phyloP scores from a whole-genome alignment of 1,140 invertebrate species.

The Drosophila kohkoa region DNA sequence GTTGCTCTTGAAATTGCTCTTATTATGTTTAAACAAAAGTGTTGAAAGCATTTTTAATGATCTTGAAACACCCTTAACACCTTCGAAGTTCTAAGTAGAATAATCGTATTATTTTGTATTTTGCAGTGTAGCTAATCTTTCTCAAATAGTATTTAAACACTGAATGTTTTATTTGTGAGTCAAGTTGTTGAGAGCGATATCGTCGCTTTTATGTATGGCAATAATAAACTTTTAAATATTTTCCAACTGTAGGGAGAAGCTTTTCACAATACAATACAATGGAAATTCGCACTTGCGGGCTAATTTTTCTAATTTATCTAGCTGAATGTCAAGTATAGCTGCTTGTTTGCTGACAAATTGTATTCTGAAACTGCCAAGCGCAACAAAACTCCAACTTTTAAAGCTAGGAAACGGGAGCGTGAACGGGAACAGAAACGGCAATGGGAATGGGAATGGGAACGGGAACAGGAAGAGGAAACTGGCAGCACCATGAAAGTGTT shows the following conservation, averaged over 20 bases:
- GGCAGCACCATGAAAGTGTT: constrained; percentile 55
- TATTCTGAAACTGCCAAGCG: constrained; percentile 44
- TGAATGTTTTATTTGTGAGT: too few species aligned
- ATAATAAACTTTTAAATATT: not conserved
- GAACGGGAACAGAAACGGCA: not conserved
- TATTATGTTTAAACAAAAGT: constrained; percentile 2
- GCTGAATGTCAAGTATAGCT: constrained; percentile 48
- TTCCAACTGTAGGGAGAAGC: not conserved
- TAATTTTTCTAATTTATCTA: constrained; percentile 5
- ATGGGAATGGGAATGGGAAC: too few species aligned
- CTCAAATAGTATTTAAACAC: too few species aligned
- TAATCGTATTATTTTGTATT: too few species aligned
- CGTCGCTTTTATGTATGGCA: too few species aligned
- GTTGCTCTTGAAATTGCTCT: constrained; percentile 6
- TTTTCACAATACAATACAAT: not conserved
- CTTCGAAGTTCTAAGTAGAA: not conserved
- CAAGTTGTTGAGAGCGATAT: too few species aligned
- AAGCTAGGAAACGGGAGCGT: not conserved
- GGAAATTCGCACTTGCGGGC: not conserved
- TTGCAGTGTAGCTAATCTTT: too few species aligned
- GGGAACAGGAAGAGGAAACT: not conserved
- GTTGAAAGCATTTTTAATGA: not conserved
- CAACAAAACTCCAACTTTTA: constrained; percentile 52
- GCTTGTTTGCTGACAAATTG: constrained; percentile 69
- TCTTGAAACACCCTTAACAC: not conserved